These are phyloP conservation scores for Shargacucullia verbasci DNA, from an alignment of 2,888 invertebrate species.

Conservation along the genomic window DNA sequence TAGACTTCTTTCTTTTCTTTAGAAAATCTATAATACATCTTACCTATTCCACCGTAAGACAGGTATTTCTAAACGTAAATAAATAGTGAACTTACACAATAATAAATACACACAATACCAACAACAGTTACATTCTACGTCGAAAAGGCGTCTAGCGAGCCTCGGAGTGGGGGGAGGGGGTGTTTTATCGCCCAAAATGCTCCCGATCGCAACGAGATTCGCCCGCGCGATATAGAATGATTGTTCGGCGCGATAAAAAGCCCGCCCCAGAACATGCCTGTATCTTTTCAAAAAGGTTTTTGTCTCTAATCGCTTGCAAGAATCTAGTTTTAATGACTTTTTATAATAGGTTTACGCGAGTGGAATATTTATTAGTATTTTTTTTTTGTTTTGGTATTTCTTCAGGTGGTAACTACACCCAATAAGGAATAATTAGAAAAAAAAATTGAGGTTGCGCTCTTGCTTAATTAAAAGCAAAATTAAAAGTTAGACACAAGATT, in stretches of 20 bases:
- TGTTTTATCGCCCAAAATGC: constrained; percentile 77
- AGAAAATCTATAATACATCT: too few species aligned
- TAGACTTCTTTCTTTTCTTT: too few species aligned
- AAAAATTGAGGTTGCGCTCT: too few species aligned
- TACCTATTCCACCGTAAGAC: too few species aligned
- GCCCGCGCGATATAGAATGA: constrained; percentile 69
- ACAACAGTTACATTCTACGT: constrained; percentile 56
- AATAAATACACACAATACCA: constrained; percentile 33
- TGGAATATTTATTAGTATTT: constrained; percentile 61
- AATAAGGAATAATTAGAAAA: too few species aligned
- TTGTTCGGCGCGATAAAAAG: constrained; percentile 69
- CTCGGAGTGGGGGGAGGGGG: constrained; percentile 52
- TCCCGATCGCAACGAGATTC: constrained; percentile 72
- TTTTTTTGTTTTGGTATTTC: constrained; percentile 16
- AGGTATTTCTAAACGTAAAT: too few species aligned
- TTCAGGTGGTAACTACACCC: constrained; percentile 13
- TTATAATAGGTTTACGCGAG: constrained; percentile 70
- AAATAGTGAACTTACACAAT: too few species aligned
- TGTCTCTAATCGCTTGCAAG: constrained; percentile 70
- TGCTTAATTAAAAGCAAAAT: too few species aligned
- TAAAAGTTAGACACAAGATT: too few species aligned
- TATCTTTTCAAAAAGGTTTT: constrained; percentile 81
- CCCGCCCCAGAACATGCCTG: constrained; percentile 70
- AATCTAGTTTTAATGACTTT: constrained; percentile 80
- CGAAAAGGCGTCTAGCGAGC: constrained; percentile 57